phyloP scores from a whole-genome alignment of 2,797 vertebrate genomes.

The Aplochiton taeniatus region DNA sequence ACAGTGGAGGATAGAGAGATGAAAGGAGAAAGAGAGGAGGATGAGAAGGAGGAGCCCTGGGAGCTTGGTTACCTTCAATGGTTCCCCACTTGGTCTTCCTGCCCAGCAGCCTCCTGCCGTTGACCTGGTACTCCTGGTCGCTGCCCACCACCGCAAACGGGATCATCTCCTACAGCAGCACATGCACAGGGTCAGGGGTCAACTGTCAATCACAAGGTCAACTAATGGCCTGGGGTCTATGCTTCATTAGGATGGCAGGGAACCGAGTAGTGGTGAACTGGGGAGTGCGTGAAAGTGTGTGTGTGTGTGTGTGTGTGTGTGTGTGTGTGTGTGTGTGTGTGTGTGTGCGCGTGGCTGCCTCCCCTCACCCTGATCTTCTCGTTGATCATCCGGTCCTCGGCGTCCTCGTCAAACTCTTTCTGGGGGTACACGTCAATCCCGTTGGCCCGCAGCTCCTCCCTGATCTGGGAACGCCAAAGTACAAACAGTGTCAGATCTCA shows the following conservation, averaged over 20 bases:
- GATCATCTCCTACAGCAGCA: constrained; percentile 91
- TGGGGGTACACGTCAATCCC: constrained; percentile 95
- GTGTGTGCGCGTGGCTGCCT: constrained; percentile 69
- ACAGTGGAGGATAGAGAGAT: not conserved
- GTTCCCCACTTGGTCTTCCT: constrained; percentile 99
- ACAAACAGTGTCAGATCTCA: not conserved
- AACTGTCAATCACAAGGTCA: not conserved
- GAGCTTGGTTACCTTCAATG: constrained; percentile 86
- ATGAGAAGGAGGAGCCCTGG: not conserved
- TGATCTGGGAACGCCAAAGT: constrained; percentile 80
- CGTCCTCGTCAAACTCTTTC: constrained; percentile 94
- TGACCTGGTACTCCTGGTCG: constrained; percentile 97
- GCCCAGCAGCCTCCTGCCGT: constrained; percentile 93
- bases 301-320: not conserved
- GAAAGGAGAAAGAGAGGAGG: not conserved
- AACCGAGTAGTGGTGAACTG: not conserved
- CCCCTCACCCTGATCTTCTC: constrained; percentile 93
- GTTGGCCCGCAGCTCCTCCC: constrained; percentile 89
- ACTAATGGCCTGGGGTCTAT: no score
- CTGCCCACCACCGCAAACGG: constrained; percentile 98
- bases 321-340: constrained; percentile 65
- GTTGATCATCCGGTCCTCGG: constrained; percentile 90
- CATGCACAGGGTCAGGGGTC: not conserved
- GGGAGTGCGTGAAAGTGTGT: not conserved
- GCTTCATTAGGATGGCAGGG: no score